Evolutionary conservation across 2,888 invertebrate species (phyloP), one percentile per base, ranked within the genome.

Genomic region (Malacosoma neustria): DNA sequence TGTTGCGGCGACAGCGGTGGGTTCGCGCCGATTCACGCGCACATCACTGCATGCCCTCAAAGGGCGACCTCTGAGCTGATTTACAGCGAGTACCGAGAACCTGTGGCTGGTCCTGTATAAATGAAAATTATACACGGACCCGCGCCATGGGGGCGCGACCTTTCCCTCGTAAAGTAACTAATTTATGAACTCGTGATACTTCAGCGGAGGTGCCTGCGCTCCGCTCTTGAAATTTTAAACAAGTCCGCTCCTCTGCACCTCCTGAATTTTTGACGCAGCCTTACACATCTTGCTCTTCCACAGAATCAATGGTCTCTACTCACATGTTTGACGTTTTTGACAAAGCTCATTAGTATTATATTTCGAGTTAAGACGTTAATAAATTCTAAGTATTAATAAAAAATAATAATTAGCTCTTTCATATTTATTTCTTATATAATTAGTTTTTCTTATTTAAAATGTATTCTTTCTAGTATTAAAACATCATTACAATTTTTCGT

Each of bases 201-300:
- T 58, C 61, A 64, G 60, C 63, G 64, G 64, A 69, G 71, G 67
- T 64, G 62, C 61, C 61, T 59, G 61, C 57, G 65, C 71, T 61
- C 62, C 52, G 65, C 74, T 74, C 71, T 72, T 82, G 74, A 77
- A 82, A 80, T 61, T 77, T 82, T 79, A 77, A 81, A 64, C 68
- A 62, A 53, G 48, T 46, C 60, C 55, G 65, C 62, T 59, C 59
- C 65, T 61, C 61, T 70, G 64, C 63, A 55, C 48, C 54, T 50
- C 56, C 50, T 75, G 64, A 71, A 75, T 76, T 70, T 76, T 75
- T 72, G 51, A 75, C 54, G 57, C 40, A 36, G 38, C 54, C 54
- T 61, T 59, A 68, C 63, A 68, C 57, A 66, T 69, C 66, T 69
- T 67, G 55, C 52, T 52, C 66, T 60, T 59, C 54, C 48, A 45